Conservation (phyloP, 1,140 invertebrate genomes). For the Charaxes varanes region DNA sequence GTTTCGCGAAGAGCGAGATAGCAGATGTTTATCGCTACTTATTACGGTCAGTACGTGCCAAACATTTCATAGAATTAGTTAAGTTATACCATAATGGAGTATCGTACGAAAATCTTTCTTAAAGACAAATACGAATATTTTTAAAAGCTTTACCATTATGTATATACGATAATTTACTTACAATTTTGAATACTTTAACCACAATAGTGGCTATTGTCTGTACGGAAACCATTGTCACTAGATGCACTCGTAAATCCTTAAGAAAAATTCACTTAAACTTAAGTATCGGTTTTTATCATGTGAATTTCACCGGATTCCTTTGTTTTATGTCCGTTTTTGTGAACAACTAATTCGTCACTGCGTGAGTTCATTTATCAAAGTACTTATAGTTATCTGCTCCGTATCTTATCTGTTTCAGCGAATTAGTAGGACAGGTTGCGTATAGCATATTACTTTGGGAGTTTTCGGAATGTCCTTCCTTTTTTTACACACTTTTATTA, state of each 20-base stretch:
- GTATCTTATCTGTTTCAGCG: slow-evolving; percentile 60
- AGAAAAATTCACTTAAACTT: slow-evolving; percentile 19
- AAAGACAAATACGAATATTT: background rate
- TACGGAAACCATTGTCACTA: slow-evolving; percentile 81
- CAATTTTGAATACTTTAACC: slow-evolving; percentile 86
- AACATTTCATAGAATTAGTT: too few species aligned
- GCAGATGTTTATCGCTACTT: too few species aligned
- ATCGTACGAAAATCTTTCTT: too few species aligned
- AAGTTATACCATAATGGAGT: too few species aligned
- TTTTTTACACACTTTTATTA: too few species aligned
- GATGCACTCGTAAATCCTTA: slow-evolving; percentile 22
- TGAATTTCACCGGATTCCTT: slow-evolving; percentile 28
- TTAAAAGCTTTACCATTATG: background rate
- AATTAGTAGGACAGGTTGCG: slow-evolving; percentile 62
- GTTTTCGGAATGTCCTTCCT: too few species aligned
- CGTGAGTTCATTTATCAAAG: slow-evolving; percentile 44
- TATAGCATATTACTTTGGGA: slow-evolving; percentile 16
- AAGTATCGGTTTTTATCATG: too few species aligned
- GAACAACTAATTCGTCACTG: slow-evolving; percentile 43
- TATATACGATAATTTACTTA: too few species aligned
- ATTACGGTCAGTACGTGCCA: too few species aligned
- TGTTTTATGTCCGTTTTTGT: slow-evolving; percentile 47
- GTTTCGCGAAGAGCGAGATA: too few species aligned
- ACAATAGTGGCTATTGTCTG: slow-evolving; percentile 84
- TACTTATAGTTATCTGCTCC: slow-evolving; percentile 41